phyloP scores from a whole-genome alignment of 1,140 invertebrate species.

The Caligus rogercresseyi region DNA sequence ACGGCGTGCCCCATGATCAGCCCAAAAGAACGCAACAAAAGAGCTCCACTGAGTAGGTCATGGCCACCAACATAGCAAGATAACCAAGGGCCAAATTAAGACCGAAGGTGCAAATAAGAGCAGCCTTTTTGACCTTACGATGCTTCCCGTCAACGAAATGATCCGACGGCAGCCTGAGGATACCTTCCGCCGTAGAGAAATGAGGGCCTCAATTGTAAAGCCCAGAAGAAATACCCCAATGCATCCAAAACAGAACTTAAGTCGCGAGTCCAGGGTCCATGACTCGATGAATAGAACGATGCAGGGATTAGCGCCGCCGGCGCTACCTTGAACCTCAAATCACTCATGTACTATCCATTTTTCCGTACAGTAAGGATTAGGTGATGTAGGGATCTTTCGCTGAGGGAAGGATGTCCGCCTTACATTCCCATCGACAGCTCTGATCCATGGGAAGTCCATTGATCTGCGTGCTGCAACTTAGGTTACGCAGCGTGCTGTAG shows the following conservation, averaged over 20 bases:
- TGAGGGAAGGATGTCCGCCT: neutral
- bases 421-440: conserved; percentile 7
- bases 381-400: neutral
- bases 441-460: conserved; percentile 1
- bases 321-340: conserved; percentile 6
- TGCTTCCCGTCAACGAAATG: neutral
- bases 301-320: neutral
- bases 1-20: conserved; percentile 13
- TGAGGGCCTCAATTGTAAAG: conserved; percentile 1
- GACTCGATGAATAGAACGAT: conserved; percentile 14
- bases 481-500: conserved; percentile 3
- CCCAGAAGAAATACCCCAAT: conserved; percentile 9
- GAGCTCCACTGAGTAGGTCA: conserved; percentile 19
- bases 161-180: neutral
- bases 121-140: neutral
- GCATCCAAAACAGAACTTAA: conserved; percentile 14
- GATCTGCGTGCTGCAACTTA: conserved; percentile 1
- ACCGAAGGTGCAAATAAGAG: conserved; percentile 10
- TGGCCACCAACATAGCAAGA: conserved; percentile 18
- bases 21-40: conserved; percentile 14
- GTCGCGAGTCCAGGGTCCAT: conserved; percentile 12
- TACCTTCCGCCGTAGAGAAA: neutral
- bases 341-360: conserved; percentile 10
- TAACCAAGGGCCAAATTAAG: conserved; percentile 16
- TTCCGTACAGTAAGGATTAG: conserved; percentile 5